Evolutionary conservation across 1,140 invertebrate species (phyloP).

Genomic region (Manduca sexta): DNA sequence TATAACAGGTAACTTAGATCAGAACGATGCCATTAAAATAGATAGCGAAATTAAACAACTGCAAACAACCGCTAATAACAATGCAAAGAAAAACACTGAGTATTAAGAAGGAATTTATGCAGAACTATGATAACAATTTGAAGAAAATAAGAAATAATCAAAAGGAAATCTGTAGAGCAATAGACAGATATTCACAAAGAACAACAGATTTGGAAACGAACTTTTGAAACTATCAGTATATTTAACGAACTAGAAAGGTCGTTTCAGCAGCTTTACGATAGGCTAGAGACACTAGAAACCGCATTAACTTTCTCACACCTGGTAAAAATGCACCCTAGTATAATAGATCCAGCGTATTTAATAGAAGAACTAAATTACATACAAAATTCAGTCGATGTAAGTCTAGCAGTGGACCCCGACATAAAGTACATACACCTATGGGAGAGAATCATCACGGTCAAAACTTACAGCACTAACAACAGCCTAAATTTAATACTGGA

Average conservation of each 20-base stretch:
- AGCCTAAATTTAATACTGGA: conserved; percentile 17
- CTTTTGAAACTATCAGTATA: conserved; percentile 2
- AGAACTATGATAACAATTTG: conserved; percentile 14
- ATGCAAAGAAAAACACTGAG: conserved; percentile 12
- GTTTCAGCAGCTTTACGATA: conserved; percentile 21
- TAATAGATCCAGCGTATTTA: conserved; percentile 10
- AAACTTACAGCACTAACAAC: conserved; percentile 17
- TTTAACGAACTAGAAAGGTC: conserved; percentile 16
- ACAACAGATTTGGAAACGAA: background rate
- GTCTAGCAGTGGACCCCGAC: conserved; percentile 8
- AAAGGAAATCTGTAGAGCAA: conserved; percentile 6
- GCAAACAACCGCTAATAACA: too few relatives aligned
- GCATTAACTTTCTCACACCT: conserved; percentile 25
- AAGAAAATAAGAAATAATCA: conserved; percentile 7
- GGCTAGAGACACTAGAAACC: conserved; percentile 20
- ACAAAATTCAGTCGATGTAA: conserved; percentile 14
- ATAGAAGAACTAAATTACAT: conserved; percentile 9
- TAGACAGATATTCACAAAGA: conserved; percentile 5
- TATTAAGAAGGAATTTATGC: conserved; percentile 14
- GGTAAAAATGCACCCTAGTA: conserved; percentile 18
- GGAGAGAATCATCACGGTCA: conserved; percentile 20
- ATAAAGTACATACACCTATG: conserved; percentile 15
- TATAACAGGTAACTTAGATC: conserved; percentile 14
- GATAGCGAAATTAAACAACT: too few relatives aligned
- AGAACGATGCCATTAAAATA: conserved; percentile 11